Evolutionary conservation across 2,797 vertebrate species (phyloP).

Genomic region (Phalanger gymnotis): DNA sequence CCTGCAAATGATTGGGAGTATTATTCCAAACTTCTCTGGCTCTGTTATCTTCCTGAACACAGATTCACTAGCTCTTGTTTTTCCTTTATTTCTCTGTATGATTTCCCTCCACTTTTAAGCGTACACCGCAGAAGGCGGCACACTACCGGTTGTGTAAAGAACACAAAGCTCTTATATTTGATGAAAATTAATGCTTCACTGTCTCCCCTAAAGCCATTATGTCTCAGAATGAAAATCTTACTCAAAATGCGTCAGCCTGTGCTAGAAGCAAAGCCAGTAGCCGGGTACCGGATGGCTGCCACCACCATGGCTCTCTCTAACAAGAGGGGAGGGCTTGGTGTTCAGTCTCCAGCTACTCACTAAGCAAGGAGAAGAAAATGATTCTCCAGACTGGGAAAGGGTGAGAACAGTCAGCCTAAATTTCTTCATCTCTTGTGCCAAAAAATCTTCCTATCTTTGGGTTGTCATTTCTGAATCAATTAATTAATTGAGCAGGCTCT

Average conservation of each 20-base stretch:
- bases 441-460: neutral
- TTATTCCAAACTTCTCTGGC: neutral
- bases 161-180: conserved; percentile 55
- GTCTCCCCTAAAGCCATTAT: conserved; percentile 60
- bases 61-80: neutral
- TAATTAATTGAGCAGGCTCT: neutral
- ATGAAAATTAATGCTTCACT: conserved; percentile 72
- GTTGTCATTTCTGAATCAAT: neutral
- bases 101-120: conserved; percentile 55
- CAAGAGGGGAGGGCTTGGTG: neutral
- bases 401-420: neutral
- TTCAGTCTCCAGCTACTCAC: conserved; percentile 3
- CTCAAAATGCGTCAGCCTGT: conserved; percentile 62
- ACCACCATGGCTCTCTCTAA: neutral
- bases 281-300: conserved; percentile 50
- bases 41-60: neutral
- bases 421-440: neutral
- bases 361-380: neutral
- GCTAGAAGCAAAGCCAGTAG: conserved; percentile 61
- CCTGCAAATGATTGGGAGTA: neutral
- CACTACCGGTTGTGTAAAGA: neutral
- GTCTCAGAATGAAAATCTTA: conserved; percentile 70
- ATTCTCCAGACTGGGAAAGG: neutral
- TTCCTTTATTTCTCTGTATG: conserved; percentile 16
- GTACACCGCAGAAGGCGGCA: neutral